Conservation (phyloP, 2,888 invertebrate species). For the Amiota minor region DNA sequence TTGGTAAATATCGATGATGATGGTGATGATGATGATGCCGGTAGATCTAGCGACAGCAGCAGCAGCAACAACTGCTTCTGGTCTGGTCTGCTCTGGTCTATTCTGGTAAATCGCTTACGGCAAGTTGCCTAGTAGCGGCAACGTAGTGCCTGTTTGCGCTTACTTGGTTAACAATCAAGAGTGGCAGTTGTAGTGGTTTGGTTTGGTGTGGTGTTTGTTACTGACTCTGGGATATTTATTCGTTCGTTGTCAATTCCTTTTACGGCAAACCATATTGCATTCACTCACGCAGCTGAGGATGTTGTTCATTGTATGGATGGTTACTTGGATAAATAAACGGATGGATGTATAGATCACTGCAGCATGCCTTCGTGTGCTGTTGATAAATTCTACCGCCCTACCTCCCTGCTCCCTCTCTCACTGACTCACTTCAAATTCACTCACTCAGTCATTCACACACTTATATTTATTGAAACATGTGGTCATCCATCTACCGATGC, state of each 20-base stretch:
- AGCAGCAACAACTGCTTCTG: background rate
- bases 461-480: no score
- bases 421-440: slow-evolving; percentile 28
- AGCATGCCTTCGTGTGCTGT: slow-evolving; percentile 6
- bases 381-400: slow-evolving; percentile 20
- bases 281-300: slow-evolving; percentile 41
- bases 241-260: slow-evolving; percentile 52
- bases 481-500: no score
- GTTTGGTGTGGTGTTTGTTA: background rate
- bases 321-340: slow-evolving; percentile 13
- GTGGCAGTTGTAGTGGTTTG: no score
- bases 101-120: background rate
- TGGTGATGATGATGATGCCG: no score
- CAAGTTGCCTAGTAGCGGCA: no score
- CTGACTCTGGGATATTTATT: background rate
- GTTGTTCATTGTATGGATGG: slow-evolving; percentile 28
- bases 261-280: slow-evolving; percentile 46
- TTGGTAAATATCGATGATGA: no score
- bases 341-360: slow-evolving; percentile 12
- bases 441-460: slow-evolving; percentile 33
- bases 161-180: background rate
- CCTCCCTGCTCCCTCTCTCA: slow-evolving; percentile 27
- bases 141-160: background rate
- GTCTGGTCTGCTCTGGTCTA: background rate
- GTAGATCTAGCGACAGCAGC: no score